A percentile compares a stretch with the other conserved stretches of the same genome.
phyloP scores from a whole-genome alignment of 2,888 invertebrate species.

The Chymomyza procnemis region DNA sequence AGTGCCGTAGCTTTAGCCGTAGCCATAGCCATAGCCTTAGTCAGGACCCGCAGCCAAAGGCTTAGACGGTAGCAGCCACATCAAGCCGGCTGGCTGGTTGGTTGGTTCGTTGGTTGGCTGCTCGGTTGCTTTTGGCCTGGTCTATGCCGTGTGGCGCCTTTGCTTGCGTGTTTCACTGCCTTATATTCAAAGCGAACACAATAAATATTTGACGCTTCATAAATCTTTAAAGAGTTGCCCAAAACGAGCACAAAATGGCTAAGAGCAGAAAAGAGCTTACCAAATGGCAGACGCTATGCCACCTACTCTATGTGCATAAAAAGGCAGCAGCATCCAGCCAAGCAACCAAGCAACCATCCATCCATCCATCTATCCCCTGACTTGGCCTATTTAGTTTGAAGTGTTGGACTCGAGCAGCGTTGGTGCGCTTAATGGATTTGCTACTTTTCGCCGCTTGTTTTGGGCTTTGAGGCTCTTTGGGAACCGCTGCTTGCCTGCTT shows the following conservation, averaged over 20 bases:
- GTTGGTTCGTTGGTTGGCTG: too few relatives aligned
- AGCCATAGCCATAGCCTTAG: too few relatives aligned
- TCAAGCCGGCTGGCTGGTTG: neutral
- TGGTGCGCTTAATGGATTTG: constrained; percentile 55
- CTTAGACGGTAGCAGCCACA: constrained; percentile 24
- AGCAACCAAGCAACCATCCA: too few relatives aligned
- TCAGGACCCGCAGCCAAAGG: constrained; percentile 2
- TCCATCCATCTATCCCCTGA: neutral
- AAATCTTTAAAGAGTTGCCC: constrained; percentile 75
- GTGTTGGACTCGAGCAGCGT: constrained; percentile 6
- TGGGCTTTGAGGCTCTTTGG: neutral
- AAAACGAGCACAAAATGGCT: constrained; percentile 37
- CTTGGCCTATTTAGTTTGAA: constrained; percentile 31
- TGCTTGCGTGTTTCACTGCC: constrained; percentile 67
- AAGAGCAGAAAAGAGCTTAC: constrained; percentile 15
- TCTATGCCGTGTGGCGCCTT: constrained; percentile 60
- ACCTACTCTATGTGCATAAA: constrained; percentile 12
- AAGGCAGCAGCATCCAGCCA: constrained; percentile 9
- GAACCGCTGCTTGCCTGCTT: neutral
- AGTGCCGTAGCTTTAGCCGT: neutral
- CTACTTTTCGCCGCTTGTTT: constrained; percentile 55
- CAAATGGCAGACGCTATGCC: constrained; percentile 1
- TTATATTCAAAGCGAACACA: constrained; percentile 75
- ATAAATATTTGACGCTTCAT: constrained; percentile 77
- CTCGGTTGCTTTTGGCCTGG: constrained; percentile 13